Evolutionary conservation across 2,797 vertebrate species (phyloP).

Genomic region (Betta splendens): DNA sequence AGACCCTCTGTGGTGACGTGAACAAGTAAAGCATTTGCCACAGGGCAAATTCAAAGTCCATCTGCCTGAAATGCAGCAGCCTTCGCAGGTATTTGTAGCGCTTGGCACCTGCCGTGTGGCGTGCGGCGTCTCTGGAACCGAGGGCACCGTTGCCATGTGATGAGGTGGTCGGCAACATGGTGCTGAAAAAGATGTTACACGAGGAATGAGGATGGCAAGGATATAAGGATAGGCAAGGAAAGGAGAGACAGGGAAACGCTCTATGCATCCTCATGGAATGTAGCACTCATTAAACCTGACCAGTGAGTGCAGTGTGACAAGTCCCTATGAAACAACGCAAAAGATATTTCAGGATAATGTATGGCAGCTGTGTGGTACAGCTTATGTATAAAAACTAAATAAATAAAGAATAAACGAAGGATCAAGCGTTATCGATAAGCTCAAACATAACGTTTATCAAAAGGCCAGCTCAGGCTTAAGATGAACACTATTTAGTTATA

Average conservation of each 20-base stretch:
- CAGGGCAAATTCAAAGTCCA: constrained; percentile 97
- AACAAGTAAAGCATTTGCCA: constrained; percentile 99
- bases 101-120: constrained; percentile 95
- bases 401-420: no score
- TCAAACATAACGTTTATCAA: no score
- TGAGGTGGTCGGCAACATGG: constrained; percentile 91
- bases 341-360: no score
- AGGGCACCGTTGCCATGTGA: constrained; percentile 83
- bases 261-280: not conserved
- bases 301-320: not conserved
- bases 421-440: no score
- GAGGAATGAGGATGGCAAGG: not conserved
- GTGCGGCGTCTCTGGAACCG: constrained; percentile 84
- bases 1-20: constrained; percentile 96
- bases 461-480: no score
- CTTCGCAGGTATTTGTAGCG: constrained; percentile 95
- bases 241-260: not conserved
- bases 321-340: no score
- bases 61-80: constrained; percentile 90
- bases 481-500: not conserved
- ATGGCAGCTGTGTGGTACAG: no score
- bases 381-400: no score
- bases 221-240: fast-evolving
- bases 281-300: not conserved
- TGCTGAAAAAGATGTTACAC: constrained; percentile 48